Evolutionary conservation across 1,140 invertebrate species (phyloP), one percentile per base, ranked within the genome.

Genomic region (Saccostrea cuccullata): DNA sequence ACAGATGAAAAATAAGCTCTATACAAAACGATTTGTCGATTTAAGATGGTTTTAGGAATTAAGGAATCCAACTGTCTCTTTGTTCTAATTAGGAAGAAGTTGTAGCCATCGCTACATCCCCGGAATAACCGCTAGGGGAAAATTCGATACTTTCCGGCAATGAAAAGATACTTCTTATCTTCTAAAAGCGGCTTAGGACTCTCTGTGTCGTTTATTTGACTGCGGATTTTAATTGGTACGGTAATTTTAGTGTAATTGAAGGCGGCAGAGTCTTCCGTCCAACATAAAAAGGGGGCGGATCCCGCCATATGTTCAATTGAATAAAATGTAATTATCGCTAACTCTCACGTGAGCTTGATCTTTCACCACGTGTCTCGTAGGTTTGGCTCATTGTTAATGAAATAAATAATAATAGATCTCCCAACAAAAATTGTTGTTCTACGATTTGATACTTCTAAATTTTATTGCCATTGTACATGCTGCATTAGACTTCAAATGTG

Each of bases 241-340:
- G 84, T 60, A 85, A 85, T 85, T 58, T 56, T 20, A 20, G 17
- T 26, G 58, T 85, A 85, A 85, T 85, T 56, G 84, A 85, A 85
- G 55, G 58, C 84, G 84, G 84, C 47, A 17, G 26, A 64, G 55
- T 58, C 84, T 56, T 36, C 58, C 84, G 55, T 85, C 30, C 20
- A 30, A 56, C 58, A 58, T 58, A 60, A 64, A 64, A 64, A 36
- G 55, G n/a, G 84, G 84, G 84, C 84, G 84, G 47, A 58, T 85
- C 84, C 30, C 84, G 84, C 84, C 84, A 85, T 85, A 85, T 85
- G 84, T 85, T 85, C 84, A 85, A 85, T 56, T 60, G 84, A 85
- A 85, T 85, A 85, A 85, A 85, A 85, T 85, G 84, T 85, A 85
- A 85, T 85, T 85, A 85, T 36, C 55, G 58, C 58, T 40, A 23